These are phyloP conservation scores for Tribolium castaneum DNA, from an alignment of 1,140 invertebrate genomes.

Conservation along the genomic window DNA sequence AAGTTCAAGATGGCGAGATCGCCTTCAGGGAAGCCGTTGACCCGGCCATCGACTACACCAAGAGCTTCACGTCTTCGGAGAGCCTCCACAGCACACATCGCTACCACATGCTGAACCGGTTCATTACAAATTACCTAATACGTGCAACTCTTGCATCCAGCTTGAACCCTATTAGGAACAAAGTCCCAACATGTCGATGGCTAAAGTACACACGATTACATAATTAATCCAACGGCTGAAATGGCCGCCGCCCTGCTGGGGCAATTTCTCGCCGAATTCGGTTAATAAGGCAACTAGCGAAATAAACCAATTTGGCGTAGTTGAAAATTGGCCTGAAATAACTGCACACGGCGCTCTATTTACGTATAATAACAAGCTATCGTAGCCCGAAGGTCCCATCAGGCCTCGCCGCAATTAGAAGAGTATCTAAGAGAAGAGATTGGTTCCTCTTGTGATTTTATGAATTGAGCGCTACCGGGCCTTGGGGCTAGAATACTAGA, in stretches of 20 bases:
- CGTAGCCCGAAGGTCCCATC: constrained; percentile 28
- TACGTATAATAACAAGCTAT: constrained; percentile 42
- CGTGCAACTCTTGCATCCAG: constrained; percentile 24
- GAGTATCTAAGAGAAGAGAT: constrained; percentile 39
- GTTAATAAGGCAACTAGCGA: constrained; percentile 19
- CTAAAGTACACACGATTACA: background rate
- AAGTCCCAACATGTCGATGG: background rate
- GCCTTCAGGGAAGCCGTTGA: constrained; percentile 25
- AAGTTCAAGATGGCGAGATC: constrained; percentile 27
- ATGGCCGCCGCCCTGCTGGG: background rate
- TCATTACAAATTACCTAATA: constrained; percentile 35
- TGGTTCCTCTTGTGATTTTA: constrained; percentile 35
- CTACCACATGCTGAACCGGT: constrained; percentile 22
- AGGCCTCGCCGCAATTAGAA: constrained; percentile 38
- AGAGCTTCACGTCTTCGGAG: constrained; percentile 16
- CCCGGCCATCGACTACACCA: constrained; percentile 15
- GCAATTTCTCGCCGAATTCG: constrained; percentile 13
- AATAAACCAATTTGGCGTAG: constrained; percentile 37
- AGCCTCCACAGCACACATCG: constrained; percentile 1
- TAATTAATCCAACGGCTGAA: background rate
- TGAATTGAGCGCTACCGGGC: constrained; percentile 37
- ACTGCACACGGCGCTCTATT: constrained; percentile 36
- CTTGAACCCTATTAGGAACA: constrained; percentile 19
- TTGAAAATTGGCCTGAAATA: constrained; percentile 35
- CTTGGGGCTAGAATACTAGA: constrained; percentile 34